Conservation (phyloP, 2,113 vertebrate species). For the Aptenodytes forsteri region DNA sequence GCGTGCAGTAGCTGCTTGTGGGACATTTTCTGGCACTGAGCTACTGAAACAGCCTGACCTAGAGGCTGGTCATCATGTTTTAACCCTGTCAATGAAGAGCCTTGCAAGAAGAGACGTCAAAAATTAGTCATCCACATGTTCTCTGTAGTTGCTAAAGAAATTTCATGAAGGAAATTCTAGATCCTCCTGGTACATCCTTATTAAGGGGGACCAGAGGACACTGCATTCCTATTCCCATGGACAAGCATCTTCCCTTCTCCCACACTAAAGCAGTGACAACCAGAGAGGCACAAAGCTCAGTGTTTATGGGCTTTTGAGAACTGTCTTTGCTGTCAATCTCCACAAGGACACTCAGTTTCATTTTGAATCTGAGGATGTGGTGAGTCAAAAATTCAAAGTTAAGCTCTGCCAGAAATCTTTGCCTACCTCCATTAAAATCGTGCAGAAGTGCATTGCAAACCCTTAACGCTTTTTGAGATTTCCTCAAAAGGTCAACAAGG, state of each 20-base stretch:
- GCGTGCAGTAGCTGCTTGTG: not conserved
- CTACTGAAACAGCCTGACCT: not conserved
- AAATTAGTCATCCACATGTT: not conserved
- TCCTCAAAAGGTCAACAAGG: not conserved
- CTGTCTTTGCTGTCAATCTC: not conserved
- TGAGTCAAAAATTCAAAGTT: not conserved
- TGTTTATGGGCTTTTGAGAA: not conserved
- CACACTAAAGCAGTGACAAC: not conserved
- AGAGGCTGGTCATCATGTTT: not conserved
- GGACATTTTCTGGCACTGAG: not conserved
- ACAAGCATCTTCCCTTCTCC: not conserved
- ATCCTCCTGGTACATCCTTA: not conserved
- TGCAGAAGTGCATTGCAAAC: not conserved
- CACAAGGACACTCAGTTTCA: not conserved
- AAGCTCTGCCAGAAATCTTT: not conserved
- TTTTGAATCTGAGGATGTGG: not conserved
- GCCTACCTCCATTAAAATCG: not conserved
- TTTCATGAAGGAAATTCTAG: not conserved
- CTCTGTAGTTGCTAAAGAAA: not conserved
- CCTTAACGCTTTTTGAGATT: not conserved
- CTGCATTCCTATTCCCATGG: not conserved
- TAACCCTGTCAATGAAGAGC: not conserved
- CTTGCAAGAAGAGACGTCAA: not conserved
- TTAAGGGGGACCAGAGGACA: not conserved
- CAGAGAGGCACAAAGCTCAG: not conserved